Evolutionary conservation across 2,113 vertebrate genomes (phyloP).

Genomic region (Lepisosteus oculatus): DNA sequence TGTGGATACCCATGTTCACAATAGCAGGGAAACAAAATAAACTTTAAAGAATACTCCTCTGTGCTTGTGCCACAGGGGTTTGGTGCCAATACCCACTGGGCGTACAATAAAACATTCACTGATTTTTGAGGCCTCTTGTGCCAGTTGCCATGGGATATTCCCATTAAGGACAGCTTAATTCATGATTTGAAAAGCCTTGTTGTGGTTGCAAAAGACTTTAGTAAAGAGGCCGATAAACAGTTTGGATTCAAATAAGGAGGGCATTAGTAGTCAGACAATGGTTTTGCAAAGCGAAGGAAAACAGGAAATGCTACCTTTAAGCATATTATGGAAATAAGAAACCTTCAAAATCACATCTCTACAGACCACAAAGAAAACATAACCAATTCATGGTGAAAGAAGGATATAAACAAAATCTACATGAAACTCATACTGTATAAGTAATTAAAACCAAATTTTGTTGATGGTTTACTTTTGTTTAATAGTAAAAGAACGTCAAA

Average conservation of each 20-base stretch:
- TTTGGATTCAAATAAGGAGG: slow-evolving; percentile 27
- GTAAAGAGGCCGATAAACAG: slow-evolving; percentile 37
- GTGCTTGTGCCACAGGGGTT: background rate
- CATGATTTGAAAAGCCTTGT: slow-evolving; percentile 46
- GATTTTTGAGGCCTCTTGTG: slow-evolving; percentile 34
- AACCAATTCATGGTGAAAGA: too few relatives aligned
- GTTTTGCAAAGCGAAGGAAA: background rate
- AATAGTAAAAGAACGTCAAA: too few relatives aligned
- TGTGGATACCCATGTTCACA: background rate
- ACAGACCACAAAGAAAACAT: too few relatives aligned
- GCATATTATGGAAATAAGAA: background rate
- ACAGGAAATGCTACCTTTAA: slow-evolving; percentile 30
- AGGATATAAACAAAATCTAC: too few relatives aligned
- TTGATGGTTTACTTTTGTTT: too few relatives aligned
- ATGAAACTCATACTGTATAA: too few relatives aligned
- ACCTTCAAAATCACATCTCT: too few relatives aligned
- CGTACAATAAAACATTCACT: slow-evolving; percentile 21
- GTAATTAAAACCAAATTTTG: too few relatives aligned
- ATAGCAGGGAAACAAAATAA: background rate
- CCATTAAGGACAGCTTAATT: slow-evolving; percentile 45
- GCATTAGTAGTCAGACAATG: slow-evolving; percentile 10
- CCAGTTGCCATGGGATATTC: slow-evolving; percentile 61
- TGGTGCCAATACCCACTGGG: slow-evolving; percentile 1
- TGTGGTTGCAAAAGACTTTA: slow-evolving; percentile 50
- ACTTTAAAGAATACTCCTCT: slow-evolving; percentile 13